These are phyloP conservation scores for Dipodomys merriami DNA, from an alignment of 2,113 vertebrate genomes.

Conservation along the genomic window DNA sequence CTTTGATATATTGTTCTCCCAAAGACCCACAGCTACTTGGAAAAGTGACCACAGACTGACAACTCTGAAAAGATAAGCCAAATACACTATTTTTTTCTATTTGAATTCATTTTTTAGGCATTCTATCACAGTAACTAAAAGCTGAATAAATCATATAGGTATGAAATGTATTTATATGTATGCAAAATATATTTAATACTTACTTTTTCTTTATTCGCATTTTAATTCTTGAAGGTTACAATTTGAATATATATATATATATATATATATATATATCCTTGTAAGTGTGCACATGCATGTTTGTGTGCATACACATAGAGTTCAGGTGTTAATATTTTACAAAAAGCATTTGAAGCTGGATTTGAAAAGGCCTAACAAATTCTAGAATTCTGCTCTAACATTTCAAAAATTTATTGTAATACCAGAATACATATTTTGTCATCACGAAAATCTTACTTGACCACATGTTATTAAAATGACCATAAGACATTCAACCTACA, in stretches of 20 bases:
- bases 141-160: not conserved
- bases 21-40: not conserved
- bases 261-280: no score
- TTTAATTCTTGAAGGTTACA: not conserved
- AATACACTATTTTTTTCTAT: no score
- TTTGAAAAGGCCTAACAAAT: not conserved
- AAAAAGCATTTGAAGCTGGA: slow-evolving; percentile 22
- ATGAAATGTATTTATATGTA: not conserved
- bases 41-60: not conserved
- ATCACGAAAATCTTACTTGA: not conserved
- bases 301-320: not conserved
- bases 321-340: not conserved
- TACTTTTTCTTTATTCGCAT: not conserved
- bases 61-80: not conserved
- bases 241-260: not conserved
- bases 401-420: no score
- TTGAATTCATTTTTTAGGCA: no score
- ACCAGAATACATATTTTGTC: not conserved
- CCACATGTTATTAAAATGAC: not conserved
- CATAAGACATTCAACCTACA: not conserved
- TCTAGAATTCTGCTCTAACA: slow-evolving; percentile 27
- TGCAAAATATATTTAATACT: not conserved
- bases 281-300: no score
- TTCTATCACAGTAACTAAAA: not conserved
- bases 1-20: not conserved